A percentile compares a stretch with the other conserved stretches of the same genome.
phyloP scores from a whole-genome alignment of 2,888 invertebrate genomes.

The Ditylenchus weischeri region DNA sequence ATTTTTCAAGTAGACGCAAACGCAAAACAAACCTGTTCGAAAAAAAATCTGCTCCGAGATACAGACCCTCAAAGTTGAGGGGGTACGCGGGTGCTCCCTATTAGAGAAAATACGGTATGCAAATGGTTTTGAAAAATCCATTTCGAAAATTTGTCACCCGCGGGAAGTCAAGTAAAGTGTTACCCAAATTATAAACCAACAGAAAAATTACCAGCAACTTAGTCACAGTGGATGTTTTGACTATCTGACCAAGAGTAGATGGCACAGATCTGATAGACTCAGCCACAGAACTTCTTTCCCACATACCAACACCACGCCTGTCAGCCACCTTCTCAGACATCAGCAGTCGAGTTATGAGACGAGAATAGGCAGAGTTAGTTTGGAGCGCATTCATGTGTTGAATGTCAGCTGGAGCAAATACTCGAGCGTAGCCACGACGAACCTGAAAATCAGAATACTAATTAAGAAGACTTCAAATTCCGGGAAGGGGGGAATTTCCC shows the following conservation, averaged over 20 bases:
- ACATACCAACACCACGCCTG: constrained; percentile 57
- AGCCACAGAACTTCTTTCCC: constrained; percentile 57
- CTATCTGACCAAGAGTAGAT: constrained; percentile 47
- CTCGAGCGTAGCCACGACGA: constrained; percentile 56
- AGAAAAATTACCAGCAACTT: constrained; percentile 49
- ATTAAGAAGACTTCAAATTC: too few relatives aligned
- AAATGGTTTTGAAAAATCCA: too few relatives aligned
- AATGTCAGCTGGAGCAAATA: constrained; percentile 48
- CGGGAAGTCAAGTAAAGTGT: too few relatives aligned
- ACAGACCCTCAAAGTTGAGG: too few relatives aligned
- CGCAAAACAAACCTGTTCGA: too few relatives aligned
- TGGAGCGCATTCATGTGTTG: constrained; percentile 54
- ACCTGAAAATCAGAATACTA: constrained; percentile 17
- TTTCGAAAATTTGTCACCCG: too few relatives aligned
- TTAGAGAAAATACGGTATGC: too few relatives aligned
- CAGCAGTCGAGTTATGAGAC: constrained; percentile 52
- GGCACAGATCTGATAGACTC: constrained; percentile 54
- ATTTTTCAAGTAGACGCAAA: too few relatives aligned
- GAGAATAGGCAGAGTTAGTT: constrained; percentile 52
- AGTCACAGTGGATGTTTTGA: constrained; percentile 47
- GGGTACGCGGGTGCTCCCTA: too few relatives aligned
- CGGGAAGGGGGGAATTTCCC: too few relatives aligned
- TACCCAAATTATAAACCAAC: neutral
- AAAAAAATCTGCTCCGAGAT: too few relatives aligned
- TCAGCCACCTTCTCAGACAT: constrained; percentile 58